A percentile compares a stretch with the other conserved stretches of the same genome.
Evolutionary conservation across 2,113 vertebrate genomes (phyloP).

Genomic region (Rhabdornis inornatus): DNA sequence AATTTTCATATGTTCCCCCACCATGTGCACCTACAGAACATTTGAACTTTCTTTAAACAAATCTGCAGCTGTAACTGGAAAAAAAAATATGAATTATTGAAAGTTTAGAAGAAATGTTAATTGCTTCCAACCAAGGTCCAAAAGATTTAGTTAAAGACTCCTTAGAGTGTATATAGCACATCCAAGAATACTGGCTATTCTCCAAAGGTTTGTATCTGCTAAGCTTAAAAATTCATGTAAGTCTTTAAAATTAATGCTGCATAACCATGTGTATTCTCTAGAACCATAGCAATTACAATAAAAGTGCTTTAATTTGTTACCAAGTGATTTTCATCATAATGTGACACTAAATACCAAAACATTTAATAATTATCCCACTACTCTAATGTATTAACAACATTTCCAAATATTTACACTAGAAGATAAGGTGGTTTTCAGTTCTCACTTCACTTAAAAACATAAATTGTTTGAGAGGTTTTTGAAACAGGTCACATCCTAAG

Average conservation of each 20-base stretch:
- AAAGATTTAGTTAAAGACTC: conserved; percentile 51
- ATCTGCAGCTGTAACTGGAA: neutral
- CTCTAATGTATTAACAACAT: conserved; percentile 9
- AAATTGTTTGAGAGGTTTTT: conserved; percentile 35
- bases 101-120: conserved; percentile 48
- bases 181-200: conserved; percentile 50
- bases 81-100: conserved; percentile 21
- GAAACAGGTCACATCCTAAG: conserved; percentile 23
- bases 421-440: conserved; percentile 9
- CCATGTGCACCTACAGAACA: neutral
- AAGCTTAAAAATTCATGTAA: conserved; percentile 58
- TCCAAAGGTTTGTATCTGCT: conserved; percentile 56
- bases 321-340: conserved; percentile 46
- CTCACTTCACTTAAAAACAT: neutral
- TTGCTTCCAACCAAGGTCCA: conserved; percentile 51
- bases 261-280: conserved; percentile 43
- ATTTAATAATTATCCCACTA: conserved; percentile 59
- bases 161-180: conserved; percentile 9
- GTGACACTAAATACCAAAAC: conserved; percentile 37
- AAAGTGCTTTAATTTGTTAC: conserved; percentile 53
- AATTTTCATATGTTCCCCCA: neutral
- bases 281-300: conserved; percentile 43
- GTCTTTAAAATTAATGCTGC: conserved; percentile 58
- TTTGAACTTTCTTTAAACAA: conserved; percentile 32
- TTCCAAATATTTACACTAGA: conserved; percentile 26